phyloP scores from a whole-genome alignment of 2,888 invertebrate genomes.

The Aporophyla lueneburgensis region DNA sequence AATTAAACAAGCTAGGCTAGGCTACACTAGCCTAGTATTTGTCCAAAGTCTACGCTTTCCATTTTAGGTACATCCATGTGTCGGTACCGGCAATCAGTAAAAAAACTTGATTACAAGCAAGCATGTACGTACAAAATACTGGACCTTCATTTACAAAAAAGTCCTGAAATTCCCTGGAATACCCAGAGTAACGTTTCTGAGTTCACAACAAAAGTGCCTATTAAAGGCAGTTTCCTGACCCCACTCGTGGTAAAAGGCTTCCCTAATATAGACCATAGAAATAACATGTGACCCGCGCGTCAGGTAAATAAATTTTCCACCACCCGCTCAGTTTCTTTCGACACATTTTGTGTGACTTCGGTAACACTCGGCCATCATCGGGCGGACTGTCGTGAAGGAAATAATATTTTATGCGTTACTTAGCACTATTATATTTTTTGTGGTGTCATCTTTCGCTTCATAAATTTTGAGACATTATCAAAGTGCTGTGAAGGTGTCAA shows the following conservation, averaged over 20 bases:
- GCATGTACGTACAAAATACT: constrained; percentile 23
- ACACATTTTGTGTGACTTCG: constrained; percentile 38
- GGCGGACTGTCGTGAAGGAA: constrained; percentile 27
- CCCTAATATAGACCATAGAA: constrained; percentile 66
- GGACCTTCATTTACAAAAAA: constrained; percentile 23
- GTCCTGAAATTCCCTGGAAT: constrained; percentile 16
- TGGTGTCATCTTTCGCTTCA: constrained; percentile 57
- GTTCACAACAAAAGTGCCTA: constrained; percentile 63
- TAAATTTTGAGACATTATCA: constrained; percentile 51
- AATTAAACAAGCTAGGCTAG: no score
- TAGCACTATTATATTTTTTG: constrained; percentile 39
- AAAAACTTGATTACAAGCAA: constrained; percentile 19
- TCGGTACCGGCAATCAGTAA: neutral
- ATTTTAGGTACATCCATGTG: neutral
- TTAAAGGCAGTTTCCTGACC: constrained; percentile 67
- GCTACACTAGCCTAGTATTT: neutral
- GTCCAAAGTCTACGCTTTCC: neutral
- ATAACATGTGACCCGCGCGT: constrained; percentile 62
- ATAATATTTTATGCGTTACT: constrained; percentile 56
- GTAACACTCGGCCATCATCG: constrained; percentile 28
- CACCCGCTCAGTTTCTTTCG: constrained; percentile 36
- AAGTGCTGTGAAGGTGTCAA: constrained; percentile 38
- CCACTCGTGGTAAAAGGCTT: constrained; percentile 68
- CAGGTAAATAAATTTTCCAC: constrained; percentile 63
- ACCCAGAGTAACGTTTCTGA: constrained; percentile 38